Base-by-base conservation (phyloP, 2,113 vertebrate genomes). In the Anolis carolinensis region DNA sequence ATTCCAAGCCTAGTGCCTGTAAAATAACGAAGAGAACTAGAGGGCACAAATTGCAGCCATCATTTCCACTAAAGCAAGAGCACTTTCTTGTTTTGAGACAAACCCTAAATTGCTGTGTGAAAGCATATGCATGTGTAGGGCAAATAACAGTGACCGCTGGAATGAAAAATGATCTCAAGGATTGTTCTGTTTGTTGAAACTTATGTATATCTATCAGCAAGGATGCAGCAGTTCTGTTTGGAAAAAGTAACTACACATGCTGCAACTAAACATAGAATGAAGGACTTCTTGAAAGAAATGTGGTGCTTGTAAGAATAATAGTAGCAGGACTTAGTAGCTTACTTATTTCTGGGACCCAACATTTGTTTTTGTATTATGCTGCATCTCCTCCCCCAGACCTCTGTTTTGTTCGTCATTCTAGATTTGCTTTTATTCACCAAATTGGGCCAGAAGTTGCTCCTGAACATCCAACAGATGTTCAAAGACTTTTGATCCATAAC, bases 11-110 rank as follows among this genome's bases (percentile, higher is more conserved):
- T 10, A 44, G 23, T 32, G 55, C 81, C 34, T 65, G 30, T 80
- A 74, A 86, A 74, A 81, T 65, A 67, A 80, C 27, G 59, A 65
- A 76, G 30, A 84, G 34, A 65, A 67, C 36, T 48, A 65, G 78
- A 74, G 44, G 79, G 36, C 78, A 81, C 79, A 65, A 34, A 81
- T 86, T 36, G 65, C 39, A 63, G 30, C 34, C 62, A 72, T 72
- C 36, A 62, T 65, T 81, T 63, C 55, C 39, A 65, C n/a, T 74
- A 50, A 52, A 81, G 72, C 32, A 32, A 79, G n/a, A 16, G 70
- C 44, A 55, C 34, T 85, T 65, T 25, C 39, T 86, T 81, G 80
- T 63, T 34, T 59, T 73, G 55, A 25, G 67, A n/a, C 50, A 74
- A 73, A 32, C 50, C 21, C 10, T 18, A 79, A 59, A 85, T 85